Percentiles rank a stretch among this genome's conserved stretches.
Conservation (phyloP, 92 coral and sea anemone genomes). For the Parazoanthus swiftii region DNA sequence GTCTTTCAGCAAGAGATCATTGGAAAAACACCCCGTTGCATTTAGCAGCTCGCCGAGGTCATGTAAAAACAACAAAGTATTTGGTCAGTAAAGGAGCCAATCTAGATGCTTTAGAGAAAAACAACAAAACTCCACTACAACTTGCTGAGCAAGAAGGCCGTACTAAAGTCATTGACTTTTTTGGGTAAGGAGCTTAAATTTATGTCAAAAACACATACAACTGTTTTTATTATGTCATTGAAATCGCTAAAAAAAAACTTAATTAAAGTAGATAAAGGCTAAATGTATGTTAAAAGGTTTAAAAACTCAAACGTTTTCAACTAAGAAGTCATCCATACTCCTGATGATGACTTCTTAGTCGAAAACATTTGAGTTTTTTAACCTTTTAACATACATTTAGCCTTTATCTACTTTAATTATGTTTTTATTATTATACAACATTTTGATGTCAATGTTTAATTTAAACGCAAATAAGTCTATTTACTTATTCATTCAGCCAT, state of each 20-base stretch:
- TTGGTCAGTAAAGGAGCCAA: slow-evolving; percentile 8
- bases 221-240: too few relatives aligned
- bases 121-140: neutral
- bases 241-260: too few relatives aligned
- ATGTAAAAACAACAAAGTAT: neutral
- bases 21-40: neutral
- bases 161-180: neutral
- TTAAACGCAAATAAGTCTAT: too few relatives aligned
- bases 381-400: too few relatives aligned
- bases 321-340: too few relatives aligned
- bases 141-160: neutral
- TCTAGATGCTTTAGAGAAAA: neutral
- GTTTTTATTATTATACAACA: neutral
- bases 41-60: slow-evolving; percentile 10
- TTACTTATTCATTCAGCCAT: too few relatives aligned
- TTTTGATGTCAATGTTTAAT: neutral
- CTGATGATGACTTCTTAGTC: too few relatives aligned
- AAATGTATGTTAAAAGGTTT: too few relatives aligned
- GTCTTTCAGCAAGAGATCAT: neutral
- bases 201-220: neutral
- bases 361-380: too few relatives aligned
- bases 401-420: too few relatives aligned
- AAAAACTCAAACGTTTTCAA: too few relatives aligned
- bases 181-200: neutral
- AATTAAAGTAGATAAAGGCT: too few relatives aligned